Conservation (phyloP, 35 echinoderm and acorn worm species). For the Ophioderma brevispina region DNA sequence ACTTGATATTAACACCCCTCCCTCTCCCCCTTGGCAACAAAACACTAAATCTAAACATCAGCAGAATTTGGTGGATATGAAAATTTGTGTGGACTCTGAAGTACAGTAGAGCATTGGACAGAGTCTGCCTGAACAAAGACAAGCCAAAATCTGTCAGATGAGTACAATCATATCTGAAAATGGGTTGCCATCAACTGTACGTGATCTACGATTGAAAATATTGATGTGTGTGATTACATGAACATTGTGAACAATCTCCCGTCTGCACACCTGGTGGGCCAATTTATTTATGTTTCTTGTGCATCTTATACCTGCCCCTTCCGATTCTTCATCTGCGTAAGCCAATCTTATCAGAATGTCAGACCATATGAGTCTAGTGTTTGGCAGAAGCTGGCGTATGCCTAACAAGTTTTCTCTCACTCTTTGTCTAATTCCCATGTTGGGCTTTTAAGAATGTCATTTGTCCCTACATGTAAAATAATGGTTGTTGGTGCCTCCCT, state of each 20-base stretch:
- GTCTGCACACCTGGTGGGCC: not conserved
- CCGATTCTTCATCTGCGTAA: not conserved
- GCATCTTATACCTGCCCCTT: not conserved
- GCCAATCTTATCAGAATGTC: not conserved
- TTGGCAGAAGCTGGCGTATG: not conserved
- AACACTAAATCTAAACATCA: not conserved
- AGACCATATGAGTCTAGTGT: not conserved
- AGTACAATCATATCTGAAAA: not conserved
- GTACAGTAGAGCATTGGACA: not conserved
- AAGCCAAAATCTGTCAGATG: not conserved
- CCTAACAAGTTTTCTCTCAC: not conserved
- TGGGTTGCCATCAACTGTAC: not conserved
- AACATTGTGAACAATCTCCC: not conserved
- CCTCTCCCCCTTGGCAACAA: no score
- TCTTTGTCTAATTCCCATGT: not conserved
- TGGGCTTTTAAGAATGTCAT: not conserved
- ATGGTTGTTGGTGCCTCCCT: not conserved
- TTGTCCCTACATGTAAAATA: not conserved
- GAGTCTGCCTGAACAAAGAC: not conserved
- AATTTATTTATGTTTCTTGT: not conserved
- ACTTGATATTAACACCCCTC: no score
- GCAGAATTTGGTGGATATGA: not conserved
- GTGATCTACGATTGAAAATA: no score
- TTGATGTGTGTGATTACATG: not conserved
- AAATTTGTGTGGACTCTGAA: not conserved